These are phyloP conservation scores for Ormyrus thymus DNA, from an alignment of 2,888 invertebrate species.

Conservation along the genomic window DNA sequence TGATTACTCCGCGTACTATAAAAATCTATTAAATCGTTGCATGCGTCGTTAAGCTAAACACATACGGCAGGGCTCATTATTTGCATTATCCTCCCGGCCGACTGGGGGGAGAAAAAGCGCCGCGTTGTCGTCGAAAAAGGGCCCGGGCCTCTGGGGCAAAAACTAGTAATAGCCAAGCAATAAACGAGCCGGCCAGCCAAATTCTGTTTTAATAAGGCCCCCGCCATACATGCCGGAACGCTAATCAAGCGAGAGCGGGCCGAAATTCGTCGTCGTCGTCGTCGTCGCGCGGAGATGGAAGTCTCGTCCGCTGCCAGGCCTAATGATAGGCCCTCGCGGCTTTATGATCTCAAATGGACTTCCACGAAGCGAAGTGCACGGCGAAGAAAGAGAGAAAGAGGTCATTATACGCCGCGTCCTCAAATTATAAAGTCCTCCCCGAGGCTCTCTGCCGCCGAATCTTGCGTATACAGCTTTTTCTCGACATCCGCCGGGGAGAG, in stretches of 20 bases:
- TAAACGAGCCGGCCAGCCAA: slow-evolving; percentile 43
- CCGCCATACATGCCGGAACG: slow-evolving; percentile 10
- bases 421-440: slow-evolving; percentile 46
- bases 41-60: slow-evolving; percentile 36
- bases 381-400: slow-evolving; percentile 21
- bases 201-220: slow-evolving; percentile 48
- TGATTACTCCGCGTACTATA: background rate
- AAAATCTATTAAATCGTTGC: slow-evolving; percentile 46
- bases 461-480: no score
- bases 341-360: slow-evolving; percentile 64
- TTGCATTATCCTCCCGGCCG: slow-evolving; percentile 6
- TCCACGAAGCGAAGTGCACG: slow-evolving; percentile 59
- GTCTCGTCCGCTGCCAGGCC: slow-evolving; percentile 9
- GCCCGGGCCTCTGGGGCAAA: slow-evolving; percentile 18
- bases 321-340: slow-evolving; percentile 63
- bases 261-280: slow-evolving; percentile 44
- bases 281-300: slow-evolving; percentile 20
- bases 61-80: slow-evolving; percentile 30
- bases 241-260: slow-evolving; percentile 44
- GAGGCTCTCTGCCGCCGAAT: background rate
- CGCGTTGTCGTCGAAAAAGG: background rate
- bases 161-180: slow-evolving; percentile 46
- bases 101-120: background rate
- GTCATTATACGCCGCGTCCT: slow-evolving; percentile 59
- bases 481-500: no score